Evolutionary conservation across 2,797 vertebrate species (phyloP).

Genomic region (Myotis planiceps): DNA sequence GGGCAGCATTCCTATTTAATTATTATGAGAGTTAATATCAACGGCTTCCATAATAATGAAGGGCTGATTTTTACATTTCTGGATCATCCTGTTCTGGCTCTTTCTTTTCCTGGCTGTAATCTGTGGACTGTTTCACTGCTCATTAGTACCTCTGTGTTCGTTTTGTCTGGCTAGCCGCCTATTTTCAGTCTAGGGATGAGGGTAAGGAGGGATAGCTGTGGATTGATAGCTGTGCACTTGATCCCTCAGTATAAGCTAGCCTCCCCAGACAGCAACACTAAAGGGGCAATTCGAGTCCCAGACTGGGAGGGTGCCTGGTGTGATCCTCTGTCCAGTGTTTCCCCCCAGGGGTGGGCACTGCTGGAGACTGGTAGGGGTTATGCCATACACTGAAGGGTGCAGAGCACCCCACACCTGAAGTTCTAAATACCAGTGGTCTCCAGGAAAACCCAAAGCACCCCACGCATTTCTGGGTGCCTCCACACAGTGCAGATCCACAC

Average conservation of each 20-base stretch:
- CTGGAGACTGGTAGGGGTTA: background rate
- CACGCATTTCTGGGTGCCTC: background rate
- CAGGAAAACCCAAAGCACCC: background rate
- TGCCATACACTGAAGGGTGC: background rate
- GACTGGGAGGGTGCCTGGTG: background rate
- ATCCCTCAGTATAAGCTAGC: background rate
- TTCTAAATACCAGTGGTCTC: background rate
- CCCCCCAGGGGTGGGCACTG: too few species aligned
- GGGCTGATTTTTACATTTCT: background rate
- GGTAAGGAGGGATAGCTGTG: background rate
- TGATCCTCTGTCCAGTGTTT: background rate
- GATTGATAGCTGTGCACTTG: background rate
- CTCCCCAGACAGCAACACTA: too few species aligned
- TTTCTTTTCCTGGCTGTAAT: background rate
- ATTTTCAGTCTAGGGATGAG: background rate
- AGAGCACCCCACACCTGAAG: background rate
- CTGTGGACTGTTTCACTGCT: background rate
- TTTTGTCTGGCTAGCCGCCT: background rate
- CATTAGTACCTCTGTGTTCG: background rate
- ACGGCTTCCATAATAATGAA: background rate
- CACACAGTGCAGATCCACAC: rapidly evolving
- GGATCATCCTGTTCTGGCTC: background rate
- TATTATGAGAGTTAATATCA: background rate
- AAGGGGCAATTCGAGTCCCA: background rate
- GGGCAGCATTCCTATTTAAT: background rate